Evolutionary conservation across 2,797 vertebrate species (phyloP).

Genomic region (Enteromius mattozi): DNA sequence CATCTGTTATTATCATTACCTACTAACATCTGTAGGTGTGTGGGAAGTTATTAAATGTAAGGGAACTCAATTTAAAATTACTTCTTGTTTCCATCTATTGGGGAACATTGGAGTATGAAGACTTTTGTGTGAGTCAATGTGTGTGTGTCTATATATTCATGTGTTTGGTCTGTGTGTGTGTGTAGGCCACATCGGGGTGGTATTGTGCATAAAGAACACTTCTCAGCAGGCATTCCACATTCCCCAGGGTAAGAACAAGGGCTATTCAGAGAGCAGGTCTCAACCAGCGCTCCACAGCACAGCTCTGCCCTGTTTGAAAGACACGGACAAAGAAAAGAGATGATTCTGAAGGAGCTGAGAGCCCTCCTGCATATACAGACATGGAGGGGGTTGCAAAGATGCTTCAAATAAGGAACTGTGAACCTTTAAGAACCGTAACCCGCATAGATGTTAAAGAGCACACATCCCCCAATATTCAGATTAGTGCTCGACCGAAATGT

Average conservation of each 20-base stretch:
- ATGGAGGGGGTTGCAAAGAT: conserved; percentile 34
- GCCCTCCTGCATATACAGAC: conserved; percentile 15
- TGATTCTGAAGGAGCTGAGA: conserved; percentile 18
- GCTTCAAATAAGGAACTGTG: conserved; percentile 25
- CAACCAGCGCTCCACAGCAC: conserved; percentile 38
- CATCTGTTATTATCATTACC: neutral
- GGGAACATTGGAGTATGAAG: conserved; percentile 21
- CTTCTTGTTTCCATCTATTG: neutral
- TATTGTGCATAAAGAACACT: conserved; percentile 58
- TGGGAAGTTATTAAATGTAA: conserved; percentile 6
- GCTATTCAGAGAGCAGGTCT: conserved; percentile 56
- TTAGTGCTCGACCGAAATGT: neutral
- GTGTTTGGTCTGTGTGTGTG: conserved; percentile 34
- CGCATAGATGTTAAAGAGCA: neutral
- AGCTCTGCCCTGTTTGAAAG: conserved; percentile 29
- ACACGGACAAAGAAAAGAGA: conserved; percentile 48
- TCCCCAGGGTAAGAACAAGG: conserved; percentile 56
- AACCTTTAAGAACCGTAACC: conserved; percentile 14
- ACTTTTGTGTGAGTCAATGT: conserved; percentile 35
- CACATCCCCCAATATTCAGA: conserved; percentile 7
- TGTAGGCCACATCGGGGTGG: conserved; percentile 29
- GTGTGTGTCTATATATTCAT: conserved; percentile 32
- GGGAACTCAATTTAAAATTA: neutral
- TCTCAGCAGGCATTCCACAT: conserved; percentile 62
- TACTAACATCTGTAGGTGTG: neutral